phyloP scores from a whole-genome alignment of 1,140 invertebrate species.

The Watersipora subatra region DNA sequence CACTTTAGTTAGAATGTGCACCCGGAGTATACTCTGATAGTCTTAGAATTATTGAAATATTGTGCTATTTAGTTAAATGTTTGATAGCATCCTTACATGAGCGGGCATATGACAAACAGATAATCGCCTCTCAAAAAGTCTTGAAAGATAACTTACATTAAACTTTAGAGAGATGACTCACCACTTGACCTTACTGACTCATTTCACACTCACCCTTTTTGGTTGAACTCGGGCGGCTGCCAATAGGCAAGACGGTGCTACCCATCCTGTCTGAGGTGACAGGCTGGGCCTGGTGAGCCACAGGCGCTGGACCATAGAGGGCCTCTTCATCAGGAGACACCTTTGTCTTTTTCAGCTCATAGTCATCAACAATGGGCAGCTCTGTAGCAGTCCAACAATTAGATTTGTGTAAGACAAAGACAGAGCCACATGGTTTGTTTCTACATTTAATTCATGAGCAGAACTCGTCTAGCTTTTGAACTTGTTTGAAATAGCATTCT shows the following conservation, averaged over 20 bases:
- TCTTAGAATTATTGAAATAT: too few species aligned
- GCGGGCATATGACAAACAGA: not conserved
- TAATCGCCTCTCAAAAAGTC: not conserved
- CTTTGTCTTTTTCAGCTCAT: not conserved
- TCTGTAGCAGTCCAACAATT: not conserved
- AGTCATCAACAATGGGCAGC: not conserved
- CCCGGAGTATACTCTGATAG: too few species aligned
- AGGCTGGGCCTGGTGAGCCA: not conserved
- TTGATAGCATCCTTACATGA: not conserved
- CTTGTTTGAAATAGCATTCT: too few species aligned
- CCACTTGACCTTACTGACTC: too few species aligned
- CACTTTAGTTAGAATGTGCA: too few species aligned
- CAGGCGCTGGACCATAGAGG: not conserved
- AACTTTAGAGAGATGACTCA: too few species aligned
- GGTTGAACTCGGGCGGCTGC: not conserved
- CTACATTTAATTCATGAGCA: not conserved
- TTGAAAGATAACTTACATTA: too few species aligned
- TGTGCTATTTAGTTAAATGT: not conserved
- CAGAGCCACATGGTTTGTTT: not conserved
- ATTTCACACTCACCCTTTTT: not conserved
- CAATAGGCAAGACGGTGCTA: not conserved
- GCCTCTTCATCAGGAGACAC: not conserved
- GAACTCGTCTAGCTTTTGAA: too few species aligned
- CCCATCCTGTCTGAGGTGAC: too few species aligned
- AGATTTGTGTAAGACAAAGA: not conserved